Conservation (phyloP, 2,113 vertebrate species). For the Sapayoa aenigma region DNA sequence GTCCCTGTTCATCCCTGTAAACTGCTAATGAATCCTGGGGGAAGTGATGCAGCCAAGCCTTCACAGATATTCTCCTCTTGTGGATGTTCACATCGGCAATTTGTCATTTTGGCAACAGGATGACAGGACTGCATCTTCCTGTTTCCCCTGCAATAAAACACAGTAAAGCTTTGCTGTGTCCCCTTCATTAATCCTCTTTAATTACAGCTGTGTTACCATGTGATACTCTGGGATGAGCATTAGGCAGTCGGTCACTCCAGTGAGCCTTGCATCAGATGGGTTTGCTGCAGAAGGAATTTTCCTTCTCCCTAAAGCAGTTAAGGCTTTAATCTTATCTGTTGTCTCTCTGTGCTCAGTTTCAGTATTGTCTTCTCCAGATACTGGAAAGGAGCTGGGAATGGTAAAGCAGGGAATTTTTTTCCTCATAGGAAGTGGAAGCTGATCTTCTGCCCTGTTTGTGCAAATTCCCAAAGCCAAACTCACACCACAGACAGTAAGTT, state of each 20-base stretch:
- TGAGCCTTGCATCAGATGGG: neutral
- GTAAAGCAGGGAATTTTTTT: neutral
- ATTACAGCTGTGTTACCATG: neutral
- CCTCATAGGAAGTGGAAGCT: neutral
- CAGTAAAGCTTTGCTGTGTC: neutral
- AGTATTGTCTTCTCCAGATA: neutral
- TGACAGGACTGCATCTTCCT: neutral
- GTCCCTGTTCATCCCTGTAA: neutral
- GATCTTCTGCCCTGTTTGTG: neutral
- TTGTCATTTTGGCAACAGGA: neutral
- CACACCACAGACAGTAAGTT: neutral
- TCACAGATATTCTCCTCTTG: neutral
- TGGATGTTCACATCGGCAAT: neutral
- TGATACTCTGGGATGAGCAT: neutral
- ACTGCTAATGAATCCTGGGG: neutral
- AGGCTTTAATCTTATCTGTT: neutral
- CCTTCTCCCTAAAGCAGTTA: neutral
- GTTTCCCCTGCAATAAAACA: neutral
- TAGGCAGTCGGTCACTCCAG: neutral
- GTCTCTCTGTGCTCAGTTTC: neutral
- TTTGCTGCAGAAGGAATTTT: neutral
- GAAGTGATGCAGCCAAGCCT: neutral
- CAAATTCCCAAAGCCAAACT: neutral
- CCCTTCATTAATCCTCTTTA: neutral
- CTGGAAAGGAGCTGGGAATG: neutral